phyloP scores from a whole-genome alignment of 2,797 vertebrate species.

The Ispidina picta region DNA sequence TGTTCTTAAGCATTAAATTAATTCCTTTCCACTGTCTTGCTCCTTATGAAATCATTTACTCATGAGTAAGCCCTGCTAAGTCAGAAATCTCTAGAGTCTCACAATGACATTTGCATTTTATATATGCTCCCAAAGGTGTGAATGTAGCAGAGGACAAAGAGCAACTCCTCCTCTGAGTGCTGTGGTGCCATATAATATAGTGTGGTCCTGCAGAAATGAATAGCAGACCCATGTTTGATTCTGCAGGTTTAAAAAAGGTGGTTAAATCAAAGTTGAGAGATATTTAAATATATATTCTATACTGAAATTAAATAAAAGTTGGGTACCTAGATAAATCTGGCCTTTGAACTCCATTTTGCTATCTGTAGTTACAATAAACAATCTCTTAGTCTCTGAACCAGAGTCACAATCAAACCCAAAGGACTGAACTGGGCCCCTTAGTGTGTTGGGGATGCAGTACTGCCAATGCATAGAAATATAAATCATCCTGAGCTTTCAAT shows the following conservation, averaged over 20 bases:
- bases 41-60: constrained; percentile 56
- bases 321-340: neutral
- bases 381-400: neutral
- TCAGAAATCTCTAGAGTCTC: constrained; percentile 37
- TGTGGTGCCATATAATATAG: neutral
- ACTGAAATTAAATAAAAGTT: neutral
- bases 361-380: neutral
- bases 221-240: neutral
- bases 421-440: neutral
- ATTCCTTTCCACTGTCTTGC: constrained; percentile 18
- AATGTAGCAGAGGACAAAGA: constrained; percentile 7
- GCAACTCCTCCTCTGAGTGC: neutral
- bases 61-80: neutral
- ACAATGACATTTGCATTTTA: constrained; percentile 27
- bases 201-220: neutral
- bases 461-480: neutral
- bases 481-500: neutral
- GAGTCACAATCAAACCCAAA: neutral
- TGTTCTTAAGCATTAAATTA: constrained; percentile 41
- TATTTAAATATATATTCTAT: neutral
- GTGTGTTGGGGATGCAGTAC: neutral
- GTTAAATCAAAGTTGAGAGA: neutral
- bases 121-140: neutral
- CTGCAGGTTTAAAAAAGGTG: neutral
- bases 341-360: neutral